phyloP scores from a whole-genome alignment of 1,140 invertebrate genomes.

The Drosophila kanapiae region DNA sequence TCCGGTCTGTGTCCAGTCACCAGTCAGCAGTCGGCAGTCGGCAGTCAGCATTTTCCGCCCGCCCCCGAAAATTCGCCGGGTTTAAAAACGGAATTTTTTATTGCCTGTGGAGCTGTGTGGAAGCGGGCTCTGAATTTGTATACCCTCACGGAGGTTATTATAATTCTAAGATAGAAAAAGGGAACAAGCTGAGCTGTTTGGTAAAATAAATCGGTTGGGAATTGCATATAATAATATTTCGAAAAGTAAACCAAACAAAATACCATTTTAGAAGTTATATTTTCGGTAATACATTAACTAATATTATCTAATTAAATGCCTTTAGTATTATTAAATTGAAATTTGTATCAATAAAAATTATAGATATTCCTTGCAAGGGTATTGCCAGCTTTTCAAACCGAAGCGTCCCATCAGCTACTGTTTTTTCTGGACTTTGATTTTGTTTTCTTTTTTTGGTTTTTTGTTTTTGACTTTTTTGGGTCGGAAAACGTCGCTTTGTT shows the following conservation, averaged over 20 bases:
- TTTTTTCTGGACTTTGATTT: conserved; percentile 15
- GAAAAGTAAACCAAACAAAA: too few species aligned
- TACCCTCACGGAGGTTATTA: background rate
- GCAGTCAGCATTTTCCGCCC: conserved; percentile 14
- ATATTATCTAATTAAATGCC: too few species aligned
- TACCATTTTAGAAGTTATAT: too few species aligned
- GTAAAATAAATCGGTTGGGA: too few species aligned
- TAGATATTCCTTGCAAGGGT: background rate
- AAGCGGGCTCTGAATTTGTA: conserved; percentile 10
- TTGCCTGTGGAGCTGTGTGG: conserved; percentile 36
- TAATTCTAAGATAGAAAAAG: background rate
- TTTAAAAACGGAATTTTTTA: conserved; percentile 84
- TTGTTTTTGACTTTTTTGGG: conserved; percentile 21
- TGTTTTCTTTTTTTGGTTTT: conserved; percentile 5
- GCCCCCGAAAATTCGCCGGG: conserved; percentile 26
- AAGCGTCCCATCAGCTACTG: background rate
- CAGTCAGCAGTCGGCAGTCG: conserved; percentile 19
- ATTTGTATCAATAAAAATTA: background rate
- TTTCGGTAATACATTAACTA: too few species aligned
- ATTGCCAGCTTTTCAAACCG: background rate
- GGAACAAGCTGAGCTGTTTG: too few species aligned
- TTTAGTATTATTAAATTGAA: background rate
- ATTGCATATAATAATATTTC: too few species aligned
- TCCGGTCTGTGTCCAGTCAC: conserved; percentile 32
- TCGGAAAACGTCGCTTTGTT: conserved; percentile 48